Base-by-base conservation (phyloP, 2,888 invertebrate genomes). In the Napeogenes sylphis region DNA sequence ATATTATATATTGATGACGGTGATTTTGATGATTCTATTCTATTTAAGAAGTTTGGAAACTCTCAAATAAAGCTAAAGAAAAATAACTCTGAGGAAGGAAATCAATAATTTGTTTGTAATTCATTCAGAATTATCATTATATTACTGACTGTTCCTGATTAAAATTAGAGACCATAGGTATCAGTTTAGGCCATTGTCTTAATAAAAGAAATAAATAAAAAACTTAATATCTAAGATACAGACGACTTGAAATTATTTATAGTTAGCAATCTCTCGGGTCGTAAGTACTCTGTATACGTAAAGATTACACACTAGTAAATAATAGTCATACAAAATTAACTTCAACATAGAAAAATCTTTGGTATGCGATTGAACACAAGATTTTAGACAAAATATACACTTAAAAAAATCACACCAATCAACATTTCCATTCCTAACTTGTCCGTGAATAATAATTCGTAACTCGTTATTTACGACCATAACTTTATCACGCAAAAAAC, bases 401-500 rank as follows among this genome's bases (percentile, higher is more conserved):
- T 8, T 4, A 51, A 51, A 8, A 10, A 5, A 51, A 51, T 51
- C 6, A 6, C 21, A 30, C 10, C 8, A 3, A 51, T 10, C 8
- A 51, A 30, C 30, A 30, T 5, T 21, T 8, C 30, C 14, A 6
- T 12, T 21, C 30, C 8, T 51, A 21, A 21, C 47, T 51, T 51
- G 3, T 0, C 30, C 6, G 21, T 51, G 21, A 10, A 51, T 2
- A 30, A 30, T 51, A 51, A 30, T 30, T 30, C 10, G 47, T 47
- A 4, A 47, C n/a, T 47, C 14, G 8, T 51, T 51, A 30, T 51
- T 51, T 30, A 30, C 51, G 45, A 33, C 55, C 8, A 61, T 58
- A 65, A 65, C 63, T 65, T 65, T 64, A 64, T 38, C 56, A 59
- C 54, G 30, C 51, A 59, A 64, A 66, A 64, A 64, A 57, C 64